These are phyloP conservation scores for Terebella lapidaria DNA, from an alignment of 2,888 invertebrate genomes.

Conservation along the genomic window DNA sequence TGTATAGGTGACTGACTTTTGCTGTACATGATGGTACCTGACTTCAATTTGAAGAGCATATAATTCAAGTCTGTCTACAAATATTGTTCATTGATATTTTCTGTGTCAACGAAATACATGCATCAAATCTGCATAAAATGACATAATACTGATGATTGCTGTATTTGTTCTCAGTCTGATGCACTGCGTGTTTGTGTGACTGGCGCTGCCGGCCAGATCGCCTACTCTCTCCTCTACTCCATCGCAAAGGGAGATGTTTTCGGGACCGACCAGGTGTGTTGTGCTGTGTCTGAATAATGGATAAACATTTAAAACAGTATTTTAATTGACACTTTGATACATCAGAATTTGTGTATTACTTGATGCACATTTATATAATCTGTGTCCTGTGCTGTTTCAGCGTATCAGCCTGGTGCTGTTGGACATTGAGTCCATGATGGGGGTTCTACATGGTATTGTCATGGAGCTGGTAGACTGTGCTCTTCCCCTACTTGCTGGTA, in stretches of 20 bases:
- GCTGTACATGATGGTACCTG: no score
- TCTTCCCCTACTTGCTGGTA: conserved; percentile 75
- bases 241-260: conserved; percentile 94
- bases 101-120: no score
- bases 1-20: no score
- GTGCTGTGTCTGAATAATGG: background rate
- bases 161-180: conserved; percentile 19
- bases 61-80: no score
- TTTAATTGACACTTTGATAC: background rate
- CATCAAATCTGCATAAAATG: no score
- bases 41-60: no score
- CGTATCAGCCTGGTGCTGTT: conserved; percentile 81
- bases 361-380: background rate
- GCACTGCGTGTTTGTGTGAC: conserved; percentile 92
- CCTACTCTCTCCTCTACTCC: conserved; percentile 91
- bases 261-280: conserved; percentile 59
- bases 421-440: conserved; percentile 94
- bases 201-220: conserved; percentile 98
- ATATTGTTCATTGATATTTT: no score
- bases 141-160: no score
- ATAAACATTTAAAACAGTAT: background rate
- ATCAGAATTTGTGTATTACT: background rate
- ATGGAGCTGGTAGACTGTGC: conserved; percentile 97
- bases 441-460: conserved; percentile 92
- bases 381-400: conserved; percentile 31